Evolutionary conservation across 2,797 vertebrate species (phyloP).

Genomic region (Takifugu ocellatus): DNA sequence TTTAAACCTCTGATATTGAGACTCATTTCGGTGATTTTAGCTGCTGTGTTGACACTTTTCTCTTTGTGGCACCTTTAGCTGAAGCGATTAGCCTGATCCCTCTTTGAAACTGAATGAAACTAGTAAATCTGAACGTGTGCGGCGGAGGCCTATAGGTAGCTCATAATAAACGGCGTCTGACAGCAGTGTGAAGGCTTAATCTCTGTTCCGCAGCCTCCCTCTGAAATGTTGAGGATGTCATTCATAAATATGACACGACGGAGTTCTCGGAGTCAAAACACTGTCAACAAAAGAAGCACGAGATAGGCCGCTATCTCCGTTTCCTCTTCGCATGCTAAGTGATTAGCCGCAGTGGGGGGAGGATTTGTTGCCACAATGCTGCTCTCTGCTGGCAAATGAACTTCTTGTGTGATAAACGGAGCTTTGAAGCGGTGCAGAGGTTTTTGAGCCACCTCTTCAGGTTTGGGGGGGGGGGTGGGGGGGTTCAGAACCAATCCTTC

Average conservation of each 20-base stretch:
- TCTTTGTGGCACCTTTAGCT: neutral
- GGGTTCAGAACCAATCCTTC: no score
- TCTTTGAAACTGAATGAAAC: neutral
- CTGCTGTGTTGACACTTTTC: neutral
- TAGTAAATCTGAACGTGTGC: slow-evolving; percentile 3
- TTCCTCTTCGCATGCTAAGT: slow-evolving; percentile 60
- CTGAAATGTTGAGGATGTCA: slow-evolving; percentile 42
- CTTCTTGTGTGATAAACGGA: slow-evolving; percentile 25
- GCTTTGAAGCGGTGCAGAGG: slow-evolving; percentile 30
- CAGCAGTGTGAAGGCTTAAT: slow-evolving; percentile 53
- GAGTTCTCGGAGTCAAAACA: slow-evolving; percentile 55
- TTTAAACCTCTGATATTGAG: neutral
- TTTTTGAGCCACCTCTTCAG: neutral
- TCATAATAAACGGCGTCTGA: slow-evolving; percentile 19
- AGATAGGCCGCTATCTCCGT: slow-evolving; percentile 43
- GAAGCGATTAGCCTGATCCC: slow-evolving; percentile 11
- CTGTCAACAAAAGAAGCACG: slow-evolving; percentile 49
- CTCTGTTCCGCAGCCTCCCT: slow-evolving; percentile 43
- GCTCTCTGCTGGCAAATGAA: slow-evolving; percentile 75
- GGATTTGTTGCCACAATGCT: slow-evolving; percentile 73
- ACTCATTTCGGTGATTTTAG: no score
- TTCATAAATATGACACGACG: slow-evolving; percentile 59
- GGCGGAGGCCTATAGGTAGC: slow-evolving; percentile 3
- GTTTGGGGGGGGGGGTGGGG: no score
- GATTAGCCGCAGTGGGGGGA: slow-evolving; percentile 23